Evolutionary conservation across 2,113 vertebrate species (phyloP), one percentile per base, ranked within the genome.

Genomic region (Fregetta grallaria): DNA sequence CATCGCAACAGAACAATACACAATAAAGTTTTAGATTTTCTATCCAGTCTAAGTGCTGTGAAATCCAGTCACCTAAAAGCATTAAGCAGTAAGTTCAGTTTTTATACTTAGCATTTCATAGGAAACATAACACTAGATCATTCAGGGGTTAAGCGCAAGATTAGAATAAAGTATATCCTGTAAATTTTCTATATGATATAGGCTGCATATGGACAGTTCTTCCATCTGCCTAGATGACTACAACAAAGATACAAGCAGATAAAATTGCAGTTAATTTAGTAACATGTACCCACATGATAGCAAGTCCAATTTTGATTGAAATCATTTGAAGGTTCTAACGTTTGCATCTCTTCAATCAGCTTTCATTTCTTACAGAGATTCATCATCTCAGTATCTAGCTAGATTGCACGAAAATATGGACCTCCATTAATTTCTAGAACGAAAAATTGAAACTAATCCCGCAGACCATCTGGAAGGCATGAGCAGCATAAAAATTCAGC

Each of bases 241-340:
- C 82, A 89, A 82, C 4, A 47, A 91, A 94, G 90, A 92, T 63
- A 95, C 87, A 86, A 96, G 92, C 59, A 92, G 88, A 95, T 88
- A 94, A 96, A 89, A 96, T 53, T 80, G 83, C 88, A 80, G 82
- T 95, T 96, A 97, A 96, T 95, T 95, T 97, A 96, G 96, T 86
- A 96, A 96, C 96, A 96, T 90, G 92, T 92, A 95, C 85, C 82
- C 85, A 88, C 82, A 92, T 91, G 92, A 96, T 77, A 83, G 94
- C 93, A 91, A 96, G 92, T 88, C 94, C 91, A 90, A 94, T 92
- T 97, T 94, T 96, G 94, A 97, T 81, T 96, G 85, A 97, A 97
- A 97, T 96, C 11, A 88, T 96, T 96, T 96, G 91, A 90, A 94
- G 92, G 82, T 94, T 92, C 87, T 96, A 94, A 93, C 75, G 86